phyloP scores from a whole-genome alignment of 2,888 invertebrate species.

The Anaspis maculata region DNA sequence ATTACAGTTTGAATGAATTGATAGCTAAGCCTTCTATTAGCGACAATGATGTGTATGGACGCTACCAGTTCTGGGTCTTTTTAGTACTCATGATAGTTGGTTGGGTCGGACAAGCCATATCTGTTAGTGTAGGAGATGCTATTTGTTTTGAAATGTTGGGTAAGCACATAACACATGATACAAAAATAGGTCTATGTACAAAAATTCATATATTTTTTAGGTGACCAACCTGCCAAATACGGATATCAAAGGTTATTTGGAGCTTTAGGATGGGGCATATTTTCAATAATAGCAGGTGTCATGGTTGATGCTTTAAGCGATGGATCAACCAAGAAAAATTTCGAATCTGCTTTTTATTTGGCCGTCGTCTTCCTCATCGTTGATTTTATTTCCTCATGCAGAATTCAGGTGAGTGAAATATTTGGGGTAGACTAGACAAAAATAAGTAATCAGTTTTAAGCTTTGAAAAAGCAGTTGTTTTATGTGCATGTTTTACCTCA shows the following conservation, averaged over 20 bases:
- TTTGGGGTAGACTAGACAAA: too few relatives aligned
- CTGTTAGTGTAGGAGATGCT: slow-evolving; percentile 81
- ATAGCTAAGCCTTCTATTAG: slow-evolving; percentile 39
- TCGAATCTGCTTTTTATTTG: slow-evolving; percentile 71
- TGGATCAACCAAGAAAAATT: slow-evolving; percentile 60
- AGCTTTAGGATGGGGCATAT: slow-evolving; percentile 77
- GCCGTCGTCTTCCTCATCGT: slow-evolving; percentile 57
- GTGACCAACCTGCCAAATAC: slow-evolving; percentile 63
- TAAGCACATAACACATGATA: slow-evolving; percentile 29
- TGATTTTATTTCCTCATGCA: slow-evolving; percentile 58
- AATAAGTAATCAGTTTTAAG: too few relatives aligned
- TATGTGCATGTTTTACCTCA: too few relatives aligned
- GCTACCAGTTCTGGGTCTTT: slow-evolving; percentile 71
- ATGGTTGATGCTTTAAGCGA: slow-evolving; percentile 67
- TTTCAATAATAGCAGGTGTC: slow-evolving; percentile 68
- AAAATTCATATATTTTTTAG: too few relatives aligned
- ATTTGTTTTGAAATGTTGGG: slow-evolving; percentile 81
- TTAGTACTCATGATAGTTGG: slow-evolving; percentile 66
- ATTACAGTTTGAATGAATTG: slow-evolving; percentile 43
- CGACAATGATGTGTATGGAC: slow-evolving; percentile 34
- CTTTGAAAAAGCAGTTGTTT: too few relatives aligned
- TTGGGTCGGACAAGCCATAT: slow-evolving; percentile 79
- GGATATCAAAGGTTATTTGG: slow-evolving; percentile 86
- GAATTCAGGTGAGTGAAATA: slow-evolving; percentile 50
- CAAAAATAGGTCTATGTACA: too few relatives aligned